Base-by-base conservation (phyloP, 2,797 vertebrate species). In the Peromyscus nudipes region DNA sequence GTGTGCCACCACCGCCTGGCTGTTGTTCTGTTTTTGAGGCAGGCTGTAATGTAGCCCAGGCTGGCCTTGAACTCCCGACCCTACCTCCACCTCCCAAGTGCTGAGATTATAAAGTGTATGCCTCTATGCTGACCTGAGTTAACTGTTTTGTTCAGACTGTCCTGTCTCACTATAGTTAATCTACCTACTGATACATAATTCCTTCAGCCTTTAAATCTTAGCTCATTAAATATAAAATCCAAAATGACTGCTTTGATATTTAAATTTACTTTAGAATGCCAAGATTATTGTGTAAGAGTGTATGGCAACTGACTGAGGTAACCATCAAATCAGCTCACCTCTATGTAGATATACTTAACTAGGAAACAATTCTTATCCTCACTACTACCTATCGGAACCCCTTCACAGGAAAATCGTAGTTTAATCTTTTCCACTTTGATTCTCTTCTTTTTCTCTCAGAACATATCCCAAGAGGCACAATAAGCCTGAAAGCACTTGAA, bases 271-370 rank as follows among this genome's bases (percentile, higher is more conserved):
- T 92, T 67, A 82, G 93, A 96, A 84, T 64, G 83, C 49, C 62
- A 94, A 89, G 25, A 95, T 76, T n/a, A 34, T 46, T 80, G 27
- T 64, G 29, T 86, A 43, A 92, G 46, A 93, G n/a, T 75, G 1
- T 90, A 46, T 43, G 88, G 49, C 57, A 91, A 49, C 34, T 79
- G 82, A 52, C 40, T 83, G 4, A 67, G 13, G 27, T 82, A 95
- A 94, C n/a, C 49, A 97, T 77, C 65, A 90, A 92, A 92, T 80
- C n/a, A 94, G n/a, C 77, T 95, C 91, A 79, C 40, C 29, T 92
- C 43, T 73, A 82, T 13, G 17, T 34, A 91, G 75, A 93, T 5
- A 96, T 4, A 79, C 46, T 84, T 89, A 79, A 91, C 91, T 79
- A 94, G 71, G 46, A 40, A 55, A 85, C 13, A 85, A 82, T 6